Evolutionary conservation across 2,888 invertebrate genomes (phyloP), one percentile per base, ranked within the genome.

Genomic region (Lutraria lutraria): DNA sequence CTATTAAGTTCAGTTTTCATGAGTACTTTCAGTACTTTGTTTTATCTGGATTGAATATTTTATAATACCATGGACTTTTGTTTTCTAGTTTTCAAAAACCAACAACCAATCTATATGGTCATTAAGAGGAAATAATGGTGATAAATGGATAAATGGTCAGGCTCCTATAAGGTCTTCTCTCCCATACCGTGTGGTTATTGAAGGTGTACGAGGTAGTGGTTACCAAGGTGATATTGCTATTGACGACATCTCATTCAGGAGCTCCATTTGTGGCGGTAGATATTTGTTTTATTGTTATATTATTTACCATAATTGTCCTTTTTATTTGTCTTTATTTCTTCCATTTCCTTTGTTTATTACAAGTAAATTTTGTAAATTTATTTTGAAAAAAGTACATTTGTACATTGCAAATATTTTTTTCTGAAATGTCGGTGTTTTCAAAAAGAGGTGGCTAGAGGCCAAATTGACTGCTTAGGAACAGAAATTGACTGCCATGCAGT

Each of bases 191-290:
- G 93, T 95, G 31, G 93, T 95, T 12, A 93, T 96, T 80, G 96
- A 95, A 83, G 96, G 94, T 6, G 87, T 94, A 4, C 83, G 93
- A 81, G 96, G 95, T 21, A 93, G 89, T 81, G 95, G 95, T 83
- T 93, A 90, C 88, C 90, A 91, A 80, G 95, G 95, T 34, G 95
- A 95, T 84, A 95, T 96, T 72, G 95, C 96, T 76, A 92, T 96
- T 87, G 96, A 96, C 90, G 96, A 96, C 76, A 54, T 94, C 4
- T 91, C 92, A 82, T 91, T 94, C 53, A 68, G 89, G 43, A 85
- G 53, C 25, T 83, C 93, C 56, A 29, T 91, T 10, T 94, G 94
- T 91, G 94, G 94, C 88, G 93, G 94, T 94, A 91, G 25, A 68
- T 25, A 68, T 25, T 13, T 68, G 10, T n/a, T 68, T 43, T 25